Percentiles rank a stretch among this genome's conserved stretches.
These are phyloP conservation scores for Caenorhabditis zanzibari DNA, from an alignment of 2,888 invertebrate genomes.

Conservation along the genomic window DNA sequence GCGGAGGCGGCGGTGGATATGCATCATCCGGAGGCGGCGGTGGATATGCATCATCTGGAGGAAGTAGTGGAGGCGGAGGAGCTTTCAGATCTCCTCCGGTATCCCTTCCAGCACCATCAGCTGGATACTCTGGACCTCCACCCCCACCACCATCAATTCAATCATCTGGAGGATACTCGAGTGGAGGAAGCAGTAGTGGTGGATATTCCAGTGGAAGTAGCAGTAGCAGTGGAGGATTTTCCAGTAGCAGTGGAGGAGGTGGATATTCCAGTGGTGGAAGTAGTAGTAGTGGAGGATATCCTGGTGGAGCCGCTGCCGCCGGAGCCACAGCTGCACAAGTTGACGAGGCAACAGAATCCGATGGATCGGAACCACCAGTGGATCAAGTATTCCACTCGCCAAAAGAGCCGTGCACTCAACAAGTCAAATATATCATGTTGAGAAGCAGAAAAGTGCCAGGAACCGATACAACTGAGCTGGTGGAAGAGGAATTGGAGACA, in stretches of 20 bases:
- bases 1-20: slow-evolving; percentile 48
- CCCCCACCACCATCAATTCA: slow-evolving; percentile 27
- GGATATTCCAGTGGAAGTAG: slow-evolving; percentile 20
- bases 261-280: slow-evolving; percentile 42
- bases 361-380: slow-evolving; percentile 36
- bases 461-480: slow-evolving; percentile 50
- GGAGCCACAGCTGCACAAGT: slow-evolving; percentile 64
- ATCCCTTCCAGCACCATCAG: slow-evolving; percentile 41
- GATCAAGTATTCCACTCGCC: slow-evolving; percentile 67
- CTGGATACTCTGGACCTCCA: slow-evolving; percentile 30
- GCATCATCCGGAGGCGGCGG: slow-evolving; percentile 43
- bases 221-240: slow-evolving; percentile 46
- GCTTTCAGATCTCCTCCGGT: slow-evolving; percentile 35
- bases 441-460: slow-evolving; percentile 60
- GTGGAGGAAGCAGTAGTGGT: slow-evolving; percentile 20
- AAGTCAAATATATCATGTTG: slow-evolving; percentile 69
- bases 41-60: slow-evolving; percentile 38
- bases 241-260: slow-evolving; percentile 23
- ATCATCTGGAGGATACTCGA: slow-evolving; percentile 23
- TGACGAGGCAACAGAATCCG: slow-evolving; percentile 54
- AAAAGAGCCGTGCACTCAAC: slow-evolving; percentile 49
- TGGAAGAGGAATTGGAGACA: slow-evolving; percentile 69
- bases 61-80: slow-evolving; percentile 51
- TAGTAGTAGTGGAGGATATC: slow-evolving; percentile 27
- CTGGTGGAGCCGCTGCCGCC: slow-evolving; percentile 55